Evolutionary conservation across 2,888 invertebrate genomes (phyloP).

Genomic region (Pollenia griseotomentosa): DNA sequence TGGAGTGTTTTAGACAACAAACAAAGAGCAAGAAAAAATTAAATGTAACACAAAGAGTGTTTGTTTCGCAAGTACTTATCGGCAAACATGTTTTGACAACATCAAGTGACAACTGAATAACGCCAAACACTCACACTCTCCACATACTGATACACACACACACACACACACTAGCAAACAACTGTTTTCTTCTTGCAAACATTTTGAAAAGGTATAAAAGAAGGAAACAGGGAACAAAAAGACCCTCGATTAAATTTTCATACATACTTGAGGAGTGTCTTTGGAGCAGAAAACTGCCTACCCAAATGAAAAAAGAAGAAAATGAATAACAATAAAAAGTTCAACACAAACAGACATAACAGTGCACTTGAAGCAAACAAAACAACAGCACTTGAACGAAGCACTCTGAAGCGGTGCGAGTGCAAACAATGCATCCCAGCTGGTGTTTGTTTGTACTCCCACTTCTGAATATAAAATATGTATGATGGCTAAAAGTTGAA

Average conservation of each 20-base stretch:
- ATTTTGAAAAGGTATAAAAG: slow-evolving; percentile 27
- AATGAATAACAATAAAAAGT: slow-evolving; percentile 56
- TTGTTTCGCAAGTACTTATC: slow-evolving; percentile 44
- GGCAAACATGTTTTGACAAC: slow-evolving; percentile 69
- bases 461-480: slow-evolving; percentile 34
- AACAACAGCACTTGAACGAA: slow-evolving; percentile 55
- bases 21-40: background rate
- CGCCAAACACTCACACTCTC: background rate
- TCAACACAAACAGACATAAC: slow-evolving; percentile 55
- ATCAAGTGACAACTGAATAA: slow-evolving; percentile 66
- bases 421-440: slow-evolving; percentile 56
- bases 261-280: slow-evolving; percentile 46
- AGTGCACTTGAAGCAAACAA: slow-evolving; percentile 67
- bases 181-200: slow-evolving; percentile 47
- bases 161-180: slow-evolving; percentile 35
- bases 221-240: background rate
- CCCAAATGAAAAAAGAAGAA: slow-evolving; percentile 40
- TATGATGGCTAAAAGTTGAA: slow-evolving; percentile 50
- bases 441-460: slow-evolving; percentile 25
- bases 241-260: slow-evolving; percentile 51
- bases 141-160: background rate
- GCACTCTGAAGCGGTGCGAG: slow-evolving; percentile 51
- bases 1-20: slow-evolving; percentile 46
- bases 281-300: slow-evolving; percentile 30
- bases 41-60: slow-evolving; percentile 28